Percentiles rank a stretch among this genome's conserved stretches.
phyloP scores from a whole-genome alignment of 2,797 vertebrate species.

The Atherinosoma microstoma region DNA sequence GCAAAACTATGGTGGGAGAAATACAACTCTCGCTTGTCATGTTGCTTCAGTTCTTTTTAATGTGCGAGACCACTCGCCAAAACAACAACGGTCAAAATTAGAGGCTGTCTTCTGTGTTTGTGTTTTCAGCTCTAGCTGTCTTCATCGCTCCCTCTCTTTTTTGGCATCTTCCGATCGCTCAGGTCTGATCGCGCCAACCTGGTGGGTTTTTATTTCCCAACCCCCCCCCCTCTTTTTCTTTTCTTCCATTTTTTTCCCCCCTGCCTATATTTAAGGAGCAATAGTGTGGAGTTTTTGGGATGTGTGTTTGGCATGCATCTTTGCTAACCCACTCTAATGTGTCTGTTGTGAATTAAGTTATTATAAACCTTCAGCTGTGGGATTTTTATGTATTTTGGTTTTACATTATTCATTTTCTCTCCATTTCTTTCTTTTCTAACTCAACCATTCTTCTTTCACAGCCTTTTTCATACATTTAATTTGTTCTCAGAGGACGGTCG shows the following conservation, averaged over 20 bases:
- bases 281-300: conserved; percentile 10
- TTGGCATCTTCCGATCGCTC: conserved; percentile 23
- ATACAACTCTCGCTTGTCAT: conserved; percentile 79
- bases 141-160: conserved; percentile 31
- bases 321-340: conserved; percentile 19
- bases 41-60: conserved; percentile 72
- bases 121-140: conserved; percentile 42
- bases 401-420: conserved; percentile 56
- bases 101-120: conserved; percentile 65
- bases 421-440: conserved; percentile 24
- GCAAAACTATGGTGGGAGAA: conserved; percentile 78
- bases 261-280: neutral
- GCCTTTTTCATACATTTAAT: conserved; percentile 76
- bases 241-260: neutral
- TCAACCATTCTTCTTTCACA: conserved; percentile 46
- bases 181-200: conserved; percentile 27
- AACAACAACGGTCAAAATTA: conserved; percentile 72
- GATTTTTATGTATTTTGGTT: conserved; percentile 41
- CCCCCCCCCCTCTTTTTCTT: neutral
- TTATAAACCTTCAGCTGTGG: conserved; percentile 26
- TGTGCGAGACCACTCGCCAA: conserved; percentile 66
- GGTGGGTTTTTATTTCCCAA: conserved; percentile 29
- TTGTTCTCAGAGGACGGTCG: conserved; percentile 81
- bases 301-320: conserved; percentile 26
- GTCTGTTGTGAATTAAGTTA: conserved; percentile 31